Base-by-base conservation (phyloP, 1,140 invertebrate genomes). In the Rhyacophila brunnea region DNA sequence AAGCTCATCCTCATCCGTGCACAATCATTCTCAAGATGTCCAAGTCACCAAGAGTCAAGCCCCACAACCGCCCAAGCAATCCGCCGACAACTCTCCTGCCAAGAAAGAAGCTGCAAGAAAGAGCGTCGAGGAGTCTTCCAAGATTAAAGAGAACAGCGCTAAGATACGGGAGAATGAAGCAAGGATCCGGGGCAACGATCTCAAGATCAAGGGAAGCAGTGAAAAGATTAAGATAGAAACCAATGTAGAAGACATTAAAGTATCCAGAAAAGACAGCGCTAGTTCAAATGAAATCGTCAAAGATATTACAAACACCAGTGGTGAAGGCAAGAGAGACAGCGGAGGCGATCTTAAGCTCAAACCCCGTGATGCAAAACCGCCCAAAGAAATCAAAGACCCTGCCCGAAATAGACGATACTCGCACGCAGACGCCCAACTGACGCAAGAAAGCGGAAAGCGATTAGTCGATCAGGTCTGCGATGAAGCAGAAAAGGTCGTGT, bases 401-500 rank as follows among this genome's bases (percentile, higher is more conserved):
- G 40, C 18, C 2, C 14, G 47, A 48, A 58, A 51, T 35, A 10
- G 43, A 2, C 9, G 36, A 18, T 45, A 51, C 23, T 49, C 46
- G 35, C 57, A 60, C 13, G 19, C 58, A 6, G 44, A 64, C 42
- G 32, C 38, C 1, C 36, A 58, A 23, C 60, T 56, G 15, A 63
- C 49, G 13, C 35, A 57, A 44, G 57, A 52, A 13, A 60, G 48
- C 36, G 50, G 58, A n/a, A 49, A 43, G 50, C 28, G 18, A 28
- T 48, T 65, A 13, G 62, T 65, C 13, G 58, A 65, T 9, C 66
- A 77, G 71, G 74, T 78, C 51, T 78, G 76, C 61, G 63, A 71
- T 50, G 75, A 79, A 54, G 75, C 75, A 11, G 75, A 77, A 52
- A 73, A 73, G 60, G 71, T 68, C 13, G 75, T 78, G 6, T 69